A percentile compares a stretch with the other conserved stretches of the same genome.
Conservation (phyloP, 1,140 invertebrate species). For the Formica selysi region DNA sequence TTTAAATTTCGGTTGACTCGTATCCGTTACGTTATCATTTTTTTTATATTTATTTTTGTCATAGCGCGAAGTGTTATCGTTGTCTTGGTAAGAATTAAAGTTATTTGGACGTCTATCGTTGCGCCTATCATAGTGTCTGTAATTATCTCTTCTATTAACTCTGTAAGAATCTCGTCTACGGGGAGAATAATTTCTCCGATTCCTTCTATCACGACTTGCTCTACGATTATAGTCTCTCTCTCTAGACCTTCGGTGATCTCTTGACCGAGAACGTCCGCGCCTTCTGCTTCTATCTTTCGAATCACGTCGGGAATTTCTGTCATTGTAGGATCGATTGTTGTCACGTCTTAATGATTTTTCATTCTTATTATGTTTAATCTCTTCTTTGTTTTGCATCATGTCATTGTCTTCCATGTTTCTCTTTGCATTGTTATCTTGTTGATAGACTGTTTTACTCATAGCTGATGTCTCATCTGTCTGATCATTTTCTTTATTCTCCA, state of each 20-base stretch:
- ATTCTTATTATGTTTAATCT: constrained; percentile 74
- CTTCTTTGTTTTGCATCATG: constrained; percentile 69
- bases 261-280: constrained; percentile 77
- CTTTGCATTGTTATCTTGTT: constrained; percentile 66
- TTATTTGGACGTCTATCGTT: constrained; percentile 73
- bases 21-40: constrained; percentile 57
- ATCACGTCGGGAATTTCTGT: constrained; percentile 74
- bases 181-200: constrained; percentile 77
- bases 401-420: constrained; percentile 70
- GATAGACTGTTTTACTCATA: constrained; percentile 71
- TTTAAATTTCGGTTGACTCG: constrained; percentile 80
- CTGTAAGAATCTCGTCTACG: constrained; percentile 76
- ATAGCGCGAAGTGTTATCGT: constrained; percentile 60
- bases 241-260: constrained; percentile 78
- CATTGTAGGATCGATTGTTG: constrained; percentile 68
- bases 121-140: constrained; percentile 74
- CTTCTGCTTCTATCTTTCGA: constrained; percentile 77
- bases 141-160: constrained; percentile 73
- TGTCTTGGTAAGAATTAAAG: constrained; percentile 73
- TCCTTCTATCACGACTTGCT: constrained; percentile 78
- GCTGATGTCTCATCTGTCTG: constrained; percentile 64
- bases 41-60: constrained; percentile 69
- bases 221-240: constrained; percentile 76
- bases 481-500: constrained; percentile 73
- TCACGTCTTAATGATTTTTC: constrained; percentile 74